Base-by-base conservation (phyloP, 2,888 invertebrate genomes). In the Sinhomidia bicolor region DNA sequence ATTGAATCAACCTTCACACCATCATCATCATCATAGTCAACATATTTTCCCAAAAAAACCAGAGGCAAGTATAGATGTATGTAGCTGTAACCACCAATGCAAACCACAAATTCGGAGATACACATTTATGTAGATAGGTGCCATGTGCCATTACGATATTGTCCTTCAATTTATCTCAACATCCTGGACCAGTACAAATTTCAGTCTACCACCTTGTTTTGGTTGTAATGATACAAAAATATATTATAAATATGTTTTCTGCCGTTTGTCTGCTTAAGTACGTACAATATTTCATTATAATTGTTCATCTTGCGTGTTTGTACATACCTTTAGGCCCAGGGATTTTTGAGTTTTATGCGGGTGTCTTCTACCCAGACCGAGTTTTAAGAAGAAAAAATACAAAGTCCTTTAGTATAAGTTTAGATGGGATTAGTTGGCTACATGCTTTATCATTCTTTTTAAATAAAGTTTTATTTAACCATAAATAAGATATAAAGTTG, bases 131-230 rank as follows among this genome's bases (percentile, higher is more conserved):
- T n/a, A 10, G 47, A 47, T 47, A 7, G 47, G n/a, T n/a, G n/a
- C n/a, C n/a, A n/a, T n/a, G n/a, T n/a, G n/a, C n/a, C 12, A n/a
- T 36, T 12, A 4, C 47, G 10, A 6, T 71, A 41, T 71, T 71
- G 71, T 71, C 71, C 71, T 71, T 71, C 41, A 71, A 71, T 71
- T 71, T 71, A n/a, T n/a, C n/a, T n/a, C n/a, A n/a, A n/a, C n/a
- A n/a, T 41, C 71, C 71, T 41, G 65, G 62, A 62, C 29, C 60
- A 60, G 12, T 32, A n/a, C 60, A 2, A 23, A 60, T 10, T 26
- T 26, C 71, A 17, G 36, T 7, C 12, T 29, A 10, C 41, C 71
- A 71, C 12, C 71, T 41, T 71, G 20, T 9, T 23, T 17, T 41
- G 36, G 41, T 36, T 71, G 7, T 71, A 44, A 71, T 44, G 36